Percentiles rank a stretch among this genome's conserved stretches.
phyloP scores from a whole-genome alignment of 2,797 vertebrate genomes.

The Schizothorax lantsangensis region DNA sequence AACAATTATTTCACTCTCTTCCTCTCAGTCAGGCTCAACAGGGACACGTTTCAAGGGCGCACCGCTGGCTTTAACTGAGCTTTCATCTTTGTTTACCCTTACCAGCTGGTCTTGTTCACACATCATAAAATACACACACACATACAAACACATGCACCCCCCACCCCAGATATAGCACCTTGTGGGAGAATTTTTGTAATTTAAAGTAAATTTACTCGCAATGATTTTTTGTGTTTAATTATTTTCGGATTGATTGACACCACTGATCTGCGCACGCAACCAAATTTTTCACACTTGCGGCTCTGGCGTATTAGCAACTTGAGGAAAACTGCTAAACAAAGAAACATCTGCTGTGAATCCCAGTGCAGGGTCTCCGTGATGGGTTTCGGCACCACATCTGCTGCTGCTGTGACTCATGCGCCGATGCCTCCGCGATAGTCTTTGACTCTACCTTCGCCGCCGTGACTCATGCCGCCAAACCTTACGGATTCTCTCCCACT shows the following conservation, averaged over 20 bases:
- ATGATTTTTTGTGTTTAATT: not conserved
- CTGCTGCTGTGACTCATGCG: conserved; percentile 39
- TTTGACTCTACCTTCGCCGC: conserved; percentile 26
- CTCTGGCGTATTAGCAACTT: conserved; percentile 24
- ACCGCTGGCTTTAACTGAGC: conserved; percentile 42
- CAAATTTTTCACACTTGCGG: conserved; percentile 27
- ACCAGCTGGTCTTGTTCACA: conserved; percentile 52
- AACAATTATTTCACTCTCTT: conserved; percentile 9
- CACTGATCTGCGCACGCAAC: not conserved
- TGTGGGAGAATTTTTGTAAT: not conserved
- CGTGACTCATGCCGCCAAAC: conserved; percentile 38
- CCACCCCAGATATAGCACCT: conserved; percentile 2
- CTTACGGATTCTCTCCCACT: conserved; percentile 26
- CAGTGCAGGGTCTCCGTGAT: not conserved
- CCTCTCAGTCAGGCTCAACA: conserved; percentile 37
- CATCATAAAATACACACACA: conserved; percentile 51
- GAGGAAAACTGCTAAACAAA: conserved; percentile 52
- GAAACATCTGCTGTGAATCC: conserved; percentile 50
- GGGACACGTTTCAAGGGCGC: conserved; percentile 47
- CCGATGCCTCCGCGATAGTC: conserved; percentile 26
- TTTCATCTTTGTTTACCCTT: conserved; percentile 51
- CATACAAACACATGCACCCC: conserved; percentile 5
- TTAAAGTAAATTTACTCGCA: not conserved
- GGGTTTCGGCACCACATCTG: conserved; percentile 34
- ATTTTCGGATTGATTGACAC: conserved; percentile 38